Evolutionary conservation across 2,113 vertebrate species (phyloP).

Genomic region (Machaerirhynchus nigripectus): DNA sequence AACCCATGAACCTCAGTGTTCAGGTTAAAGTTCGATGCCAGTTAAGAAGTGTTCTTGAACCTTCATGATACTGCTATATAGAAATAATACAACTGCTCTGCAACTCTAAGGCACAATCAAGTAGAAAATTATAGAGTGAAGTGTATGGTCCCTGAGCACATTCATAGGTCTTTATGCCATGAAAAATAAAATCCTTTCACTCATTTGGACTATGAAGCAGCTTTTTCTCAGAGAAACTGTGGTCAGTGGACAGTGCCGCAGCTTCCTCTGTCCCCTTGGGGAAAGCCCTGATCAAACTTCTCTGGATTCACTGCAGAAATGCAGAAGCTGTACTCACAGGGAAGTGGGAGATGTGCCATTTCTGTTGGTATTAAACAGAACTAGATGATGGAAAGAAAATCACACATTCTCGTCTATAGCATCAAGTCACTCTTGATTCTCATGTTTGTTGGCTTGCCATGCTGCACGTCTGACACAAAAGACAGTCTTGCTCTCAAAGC

Average conservation of each 20-base stretch:
- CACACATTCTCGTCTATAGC: background rate
- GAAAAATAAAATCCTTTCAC: background rate
- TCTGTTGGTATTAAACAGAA: background rate
- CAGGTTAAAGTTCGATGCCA: background rate
- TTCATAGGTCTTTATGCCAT: background rate
- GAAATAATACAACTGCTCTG: background rate
- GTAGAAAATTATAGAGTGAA: background rate
- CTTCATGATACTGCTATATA: background rate
- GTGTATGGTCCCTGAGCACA: background rate
- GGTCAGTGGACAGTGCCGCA: background rate
- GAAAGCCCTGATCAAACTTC: background rate
- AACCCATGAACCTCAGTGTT: background rate
- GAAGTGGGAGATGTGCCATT: background rate
- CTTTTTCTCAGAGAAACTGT: background rate
- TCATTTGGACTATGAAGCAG: background rate
- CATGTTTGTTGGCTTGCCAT: conserved; percentile 20
- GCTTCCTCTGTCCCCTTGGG: background rate
- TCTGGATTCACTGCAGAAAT: background rate
- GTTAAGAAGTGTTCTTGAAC: background rate
- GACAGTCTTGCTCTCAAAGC: conserved; percentile 12
- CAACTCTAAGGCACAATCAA: background rate
- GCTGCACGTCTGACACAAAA: conserved; percentile 41
- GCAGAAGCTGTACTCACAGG: background rate
- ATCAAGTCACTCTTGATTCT: background rate
- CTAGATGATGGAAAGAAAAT: background rate